Evolutionary conservation across 2,888 invertebrate species (phyloP), one percentile per base, ranked within the genome.

Genomic region (Nomada goodeniana): DNA sequence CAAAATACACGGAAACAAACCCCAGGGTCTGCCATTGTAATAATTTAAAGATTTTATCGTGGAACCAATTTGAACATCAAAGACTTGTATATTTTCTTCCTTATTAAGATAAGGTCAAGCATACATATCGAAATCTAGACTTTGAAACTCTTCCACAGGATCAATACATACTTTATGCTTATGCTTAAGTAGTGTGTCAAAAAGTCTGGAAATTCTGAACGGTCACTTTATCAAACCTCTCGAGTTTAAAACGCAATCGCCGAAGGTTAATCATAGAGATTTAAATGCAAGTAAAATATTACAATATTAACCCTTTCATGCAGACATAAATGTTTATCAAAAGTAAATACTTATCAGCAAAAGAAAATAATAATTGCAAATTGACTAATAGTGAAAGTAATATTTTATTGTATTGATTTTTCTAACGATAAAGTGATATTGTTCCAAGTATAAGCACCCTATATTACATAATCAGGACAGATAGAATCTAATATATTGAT

Each of bases 11-110:
- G 36, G 29, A 36, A 76, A 65, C 42, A 53, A 70, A 60, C 59
- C 2, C 42, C 44, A 52, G 18, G 68, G 44, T 59, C 20, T 26
- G 13, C 9, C 63, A 20, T 1, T 42, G 9, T 0, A 26, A 63
- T 64, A 75, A 75, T 75, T 29, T 50, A 15, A 18, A 18, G 2
- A 29, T 23, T 29, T 63, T 11, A 29, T 20, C 18, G 71, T 76
- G 18, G 18, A 57, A 60, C 9, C 2, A 10, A 42, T 42, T 20
- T 13, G 13, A 26, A 42, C n/a, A 10, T 18, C n/a, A 3, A n/a
- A n/a, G n/a, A 23, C 15, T 44, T 36, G 23, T 69, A 42, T 69
- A 44, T 68, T 44, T 60, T 47, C 15, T 13, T 29, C 9, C 7
- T 5, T 5, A 29, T 29, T 29, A 29, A 29, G 7, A 29, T 29